A percentile compares a stretch with the other conserved stretches of the same genome.
These are phyloP conservation scores for Corythornis leucogaster DNA, from an alignment of 2,797 vertebrate genomes.

Conservation along the genomic window DNA sequence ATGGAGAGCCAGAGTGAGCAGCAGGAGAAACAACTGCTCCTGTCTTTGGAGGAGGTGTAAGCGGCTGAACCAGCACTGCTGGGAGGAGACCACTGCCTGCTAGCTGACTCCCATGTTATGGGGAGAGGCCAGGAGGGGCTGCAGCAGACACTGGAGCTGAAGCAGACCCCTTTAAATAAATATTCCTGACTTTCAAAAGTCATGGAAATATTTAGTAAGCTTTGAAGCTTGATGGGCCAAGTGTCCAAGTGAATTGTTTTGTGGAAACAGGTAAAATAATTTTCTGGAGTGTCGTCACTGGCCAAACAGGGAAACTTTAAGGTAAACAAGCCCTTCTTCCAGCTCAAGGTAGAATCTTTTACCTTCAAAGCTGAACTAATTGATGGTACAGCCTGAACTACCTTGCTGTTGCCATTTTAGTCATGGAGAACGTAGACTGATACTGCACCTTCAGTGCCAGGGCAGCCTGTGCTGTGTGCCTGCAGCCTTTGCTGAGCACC, in stretches of 20 bases:
- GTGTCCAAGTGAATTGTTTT: not conserved
- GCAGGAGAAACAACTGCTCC: not conserved
- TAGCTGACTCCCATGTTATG: fast-evolving
- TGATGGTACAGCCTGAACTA: not conserved
- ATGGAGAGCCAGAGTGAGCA: not conserved
- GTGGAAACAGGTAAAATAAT: not conserved
- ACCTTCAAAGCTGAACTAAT: not conserved
- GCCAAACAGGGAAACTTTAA: not conserved
- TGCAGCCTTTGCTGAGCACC: not conserved
- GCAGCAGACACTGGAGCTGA: not conserved
- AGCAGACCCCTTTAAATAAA: not conserved
- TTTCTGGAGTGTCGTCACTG: not conserved
- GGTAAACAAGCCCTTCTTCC: not conserved
- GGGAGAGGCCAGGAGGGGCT: not conserved
- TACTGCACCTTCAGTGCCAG: fast-evolving
- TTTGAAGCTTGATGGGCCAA: not conserved
- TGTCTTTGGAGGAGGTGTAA: fast-evolving
- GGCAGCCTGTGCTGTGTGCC: fast-evolving
- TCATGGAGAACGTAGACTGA: too few relatives aligned
- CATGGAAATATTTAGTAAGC: not conserved
- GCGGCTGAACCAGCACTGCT: not conserved
- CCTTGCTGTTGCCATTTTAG: fast-evolving
- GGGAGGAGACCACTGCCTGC: not conserved
- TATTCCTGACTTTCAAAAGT: not conserved
- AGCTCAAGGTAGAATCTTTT: not conserved